Evolutionary conservation across 2,113 vertebrate genomes (phyloP), one percentile per base, ranked within the genome.

Genomic region (Eidolon helvum): DNA sequence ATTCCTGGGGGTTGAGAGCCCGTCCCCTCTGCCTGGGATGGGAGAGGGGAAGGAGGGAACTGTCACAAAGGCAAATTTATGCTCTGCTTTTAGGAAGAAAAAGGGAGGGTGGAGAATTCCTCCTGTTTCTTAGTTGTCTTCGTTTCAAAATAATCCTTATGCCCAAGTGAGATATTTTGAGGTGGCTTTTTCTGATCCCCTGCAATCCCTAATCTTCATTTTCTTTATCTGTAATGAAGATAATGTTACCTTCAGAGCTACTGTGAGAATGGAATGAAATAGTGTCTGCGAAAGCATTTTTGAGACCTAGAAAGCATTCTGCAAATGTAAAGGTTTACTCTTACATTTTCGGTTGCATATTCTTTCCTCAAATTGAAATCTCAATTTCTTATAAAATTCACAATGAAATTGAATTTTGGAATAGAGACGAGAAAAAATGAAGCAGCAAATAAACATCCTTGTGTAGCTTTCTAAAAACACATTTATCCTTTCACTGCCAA

Each of bases 401-500:
- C 0, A 10, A 45, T 84, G 26, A 93, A 86, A 79, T 55, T 55
- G 30, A n/a, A n/a, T n/a, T n/a, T n/a, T 87, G 26, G 14, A 57
- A 75, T 14, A 15, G 77, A 84, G 57, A 85, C 69, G 77, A 79
- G 74, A 11, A 84, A 80, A 88, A 88, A 50, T 50, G 4, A 63
- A 30, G 26, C 26, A 5, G 12, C 59, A 63, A 59, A 26, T 26
- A 26, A 63, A n/a, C 22, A n/a, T n/a, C 45, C 12, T 83, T 7
- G 22, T 66, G 7, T 57, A 57, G 65, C 30, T 61, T 91, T 71
- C 26, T 11, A 26, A 74, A 80, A 65, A 45, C 18, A 19, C 9
- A 38, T 21, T 24, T n/a, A 10, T 68, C 82, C 94, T 93, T 97
- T 90, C 89, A 61, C 89, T 97, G 15, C 35, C 77, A 97, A 83